phyloP scores from a whole-genome alignment of 2,797 vertebrate genomes.

The Dipus sagitta region DNA sequence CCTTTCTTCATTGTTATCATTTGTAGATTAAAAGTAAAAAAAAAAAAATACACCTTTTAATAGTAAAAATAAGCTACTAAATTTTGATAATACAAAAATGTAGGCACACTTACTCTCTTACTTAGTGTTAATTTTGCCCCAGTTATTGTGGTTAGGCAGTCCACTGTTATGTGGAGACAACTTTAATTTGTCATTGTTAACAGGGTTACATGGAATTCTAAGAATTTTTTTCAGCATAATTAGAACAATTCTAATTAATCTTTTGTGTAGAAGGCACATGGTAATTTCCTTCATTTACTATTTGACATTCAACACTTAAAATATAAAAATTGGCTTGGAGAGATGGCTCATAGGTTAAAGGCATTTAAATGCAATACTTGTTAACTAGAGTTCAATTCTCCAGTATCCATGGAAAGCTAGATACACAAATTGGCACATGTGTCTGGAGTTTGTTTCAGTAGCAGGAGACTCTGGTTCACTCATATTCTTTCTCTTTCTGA shows the following conservation, averaged over 20 bases:
- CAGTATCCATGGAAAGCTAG: too few species aligned
- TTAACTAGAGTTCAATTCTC: too few species aligned
- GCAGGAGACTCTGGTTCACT: too few species aligned
- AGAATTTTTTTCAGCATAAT: background rate
- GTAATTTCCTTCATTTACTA: conserved; percentile 33
- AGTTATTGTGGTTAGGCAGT: rapidly evolving
- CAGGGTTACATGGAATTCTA: background rate
- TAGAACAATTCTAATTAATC: conserved; percentile 30
- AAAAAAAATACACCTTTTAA: background rate
- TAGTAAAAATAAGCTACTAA: background rate
- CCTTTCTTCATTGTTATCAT: background rate
- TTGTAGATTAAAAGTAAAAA: conserved; percentile 8
- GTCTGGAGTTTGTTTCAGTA: too few species aligned
- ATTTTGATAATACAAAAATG: conserved; percentile 36
- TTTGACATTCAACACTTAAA: conserved; percentile 17
- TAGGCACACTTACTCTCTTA: background rate
- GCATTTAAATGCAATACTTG: too few species aligned
- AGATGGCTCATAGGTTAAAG: too few species aligned
- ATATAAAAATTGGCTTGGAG: conserved; percentile 24
- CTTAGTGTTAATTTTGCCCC: background rate
- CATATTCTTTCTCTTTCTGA: too few species aligned
- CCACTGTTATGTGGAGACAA: rapidly evolving
- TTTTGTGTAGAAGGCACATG: conserved; percentile 54
- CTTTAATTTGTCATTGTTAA: conserved; percentile 36
- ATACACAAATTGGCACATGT: too few species aligned